phyloP scores from a whole-genome alignment of 2,113 vertebrate genomes.

The Chlamydotis undulata region DNA sequence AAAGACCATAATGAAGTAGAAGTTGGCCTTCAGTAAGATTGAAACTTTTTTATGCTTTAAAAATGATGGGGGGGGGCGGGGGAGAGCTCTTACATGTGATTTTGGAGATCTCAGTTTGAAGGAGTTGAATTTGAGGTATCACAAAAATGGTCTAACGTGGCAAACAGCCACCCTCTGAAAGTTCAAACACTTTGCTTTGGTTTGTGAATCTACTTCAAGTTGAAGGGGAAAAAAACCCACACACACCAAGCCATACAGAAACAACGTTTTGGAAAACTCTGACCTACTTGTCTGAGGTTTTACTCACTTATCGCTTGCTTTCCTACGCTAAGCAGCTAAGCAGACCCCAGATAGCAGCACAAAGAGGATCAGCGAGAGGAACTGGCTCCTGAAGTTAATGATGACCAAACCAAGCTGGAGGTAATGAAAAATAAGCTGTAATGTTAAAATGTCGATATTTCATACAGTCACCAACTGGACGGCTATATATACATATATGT shows the following conservation, averaged over 20 bases:
- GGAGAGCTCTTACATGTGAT: rapidly evolving
- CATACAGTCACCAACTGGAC: neutral
- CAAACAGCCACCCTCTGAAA: neutral
- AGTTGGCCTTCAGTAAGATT: neutral
- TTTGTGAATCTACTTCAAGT: neutral
- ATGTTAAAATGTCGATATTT: neutral
- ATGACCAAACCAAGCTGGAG: neutral
- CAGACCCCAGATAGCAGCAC: neutral
- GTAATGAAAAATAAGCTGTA: neutral
- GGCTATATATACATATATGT: neutral
- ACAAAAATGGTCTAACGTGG: neutral
- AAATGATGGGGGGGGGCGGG: neutral
- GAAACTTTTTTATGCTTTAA: neutral
- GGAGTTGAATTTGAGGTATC: neutral
- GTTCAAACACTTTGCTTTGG: neutral
- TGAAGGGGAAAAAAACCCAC: rapidly evolving
- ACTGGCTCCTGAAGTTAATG: neutral
- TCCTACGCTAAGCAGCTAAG: neutral
- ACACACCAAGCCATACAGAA: neutral
- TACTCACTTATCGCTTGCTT: neutral
- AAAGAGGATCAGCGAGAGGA: neutral
- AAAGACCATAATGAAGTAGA: neutral
- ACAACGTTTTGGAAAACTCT: neutral
- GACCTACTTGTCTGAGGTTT: neutral
- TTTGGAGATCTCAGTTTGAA: neutral